Base-by-base conservation (phyloP, 1,140 invertebrate species). In the Bombus balteatus region DNA sequence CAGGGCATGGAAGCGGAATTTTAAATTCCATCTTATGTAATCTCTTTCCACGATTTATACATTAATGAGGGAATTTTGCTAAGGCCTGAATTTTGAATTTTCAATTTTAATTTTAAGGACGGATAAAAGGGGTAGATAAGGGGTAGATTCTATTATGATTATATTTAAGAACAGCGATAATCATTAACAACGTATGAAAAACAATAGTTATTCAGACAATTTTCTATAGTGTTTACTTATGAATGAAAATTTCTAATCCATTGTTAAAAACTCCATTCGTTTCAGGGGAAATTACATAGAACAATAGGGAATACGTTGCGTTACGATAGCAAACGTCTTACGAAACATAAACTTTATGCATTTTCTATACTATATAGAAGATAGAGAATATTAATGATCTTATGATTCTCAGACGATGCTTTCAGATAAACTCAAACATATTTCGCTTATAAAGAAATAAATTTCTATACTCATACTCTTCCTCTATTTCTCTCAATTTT, bases 301-400 rank as follows among this genome's bases (percentile, higher is more conserved):
- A 76, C 86, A 66, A 71, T 34, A 66, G 70, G 70, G 68, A 68
- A 80, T 85, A 86, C 53, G 79, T 86, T 82, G 79, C 72, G 73
- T 81, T 65, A 86, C 86, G 80, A 89, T 90, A 82, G 83, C 73
- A 74, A 89, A 87, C 82, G 89, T 88, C 86, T 71, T 43, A 81
- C 81, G 76, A 82, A 86, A 86, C 83, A 88, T 84, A 90, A 90
- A 90, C 79, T 90, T 81, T 65, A 90, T 89, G 77, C 72, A 89
- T 89, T 68, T 37, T 66, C 15, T 18, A 47, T 15, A 15, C 43
- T 47, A 47, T 4, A 47, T 47, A 47, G 43, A 47, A 47, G 3
- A 89, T 85, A 77, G 86, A 88, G 89, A 89, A 90, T 90, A 87
- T 75, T 89, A 90, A 90, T 90, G 78, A 87, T 85, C 71, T 43